Evolutionary conservation across 2,797 vertebrate genomes (phyloP), one percentile per base, ranked within the genome.

Genomic region (Pelochelys cantorii): DNA sequence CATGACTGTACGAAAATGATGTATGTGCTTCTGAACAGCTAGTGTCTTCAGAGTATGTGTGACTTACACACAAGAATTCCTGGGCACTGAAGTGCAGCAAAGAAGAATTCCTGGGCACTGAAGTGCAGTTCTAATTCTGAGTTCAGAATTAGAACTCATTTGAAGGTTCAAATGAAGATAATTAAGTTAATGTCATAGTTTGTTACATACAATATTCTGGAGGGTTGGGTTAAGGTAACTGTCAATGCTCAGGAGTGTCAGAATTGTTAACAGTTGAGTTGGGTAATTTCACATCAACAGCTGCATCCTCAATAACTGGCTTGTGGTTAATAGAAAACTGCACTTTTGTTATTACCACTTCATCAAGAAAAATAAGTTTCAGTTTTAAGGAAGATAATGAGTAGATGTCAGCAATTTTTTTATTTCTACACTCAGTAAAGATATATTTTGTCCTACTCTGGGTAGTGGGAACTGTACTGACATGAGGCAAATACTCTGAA

Each of bases 291-390:
- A 22, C 92, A 86, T 87, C 83, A 78, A 86, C 93, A 95, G 96
- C 94, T 96, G 94, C 93, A 94, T 94, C 93, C 0, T 0, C 91
- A 91, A 54, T 91, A 68, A 74, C 92, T 92, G 81, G 23, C 83
- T 89, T 92, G 94, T 91, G 83, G 83, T 89, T 94, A 95, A 77
- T 85, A 92, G 92, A 79, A 53, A 89, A 81, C 25, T 95, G 85
- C 88, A 80, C 92, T 96, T 91, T 87, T 95, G 92, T 81, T 83
- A 37, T 78, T 95, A 86, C 90, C 94, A 80, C 83, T 93, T 90
- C 90, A 83, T 91, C 88, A 93, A 79, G 87, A 53, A 89, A 80
- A 94, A 94, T 1, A 65, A 94, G 96, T 93, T 92, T 88, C 90
- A 90, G 27, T 82, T 94, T 88, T 85, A 89, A 80, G 77, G 54